These are phyloP conservation scores for rabbit (Oryctolagus cuniculus) DNA, from an alignment of 2,113 vertebrate species.

Conservation along the genomic window mOryCun1.1 NC_091438.1:146288001-146288500, in stretches of 20 bases:
- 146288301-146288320: neutral
- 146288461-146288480: no score
- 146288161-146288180: neutral
- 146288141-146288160: neutral
- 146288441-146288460: no score
- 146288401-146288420: no score
- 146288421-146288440: no score
- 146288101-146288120: neutral
- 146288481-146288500: no score
- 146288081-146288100: neutral
- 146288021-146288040: no score
- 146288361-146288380: neutral
- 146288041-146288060: neutral
- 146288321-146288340: neutral
- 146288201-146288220: neutral
- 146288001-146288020: neutral
- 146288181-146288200: no score
- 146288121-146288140: neutral
- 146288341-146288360: neutral
- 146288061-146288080: neutral
- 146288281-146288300: neutral
- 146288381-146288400: neutral
- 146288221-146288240: neutral
- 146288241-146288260: neutral
- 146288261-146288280: neutral